phyloP scores from a whole-genome alignment of 2,888 invertebrate genomes.

The Nemotelus pantherinus region DNA sequence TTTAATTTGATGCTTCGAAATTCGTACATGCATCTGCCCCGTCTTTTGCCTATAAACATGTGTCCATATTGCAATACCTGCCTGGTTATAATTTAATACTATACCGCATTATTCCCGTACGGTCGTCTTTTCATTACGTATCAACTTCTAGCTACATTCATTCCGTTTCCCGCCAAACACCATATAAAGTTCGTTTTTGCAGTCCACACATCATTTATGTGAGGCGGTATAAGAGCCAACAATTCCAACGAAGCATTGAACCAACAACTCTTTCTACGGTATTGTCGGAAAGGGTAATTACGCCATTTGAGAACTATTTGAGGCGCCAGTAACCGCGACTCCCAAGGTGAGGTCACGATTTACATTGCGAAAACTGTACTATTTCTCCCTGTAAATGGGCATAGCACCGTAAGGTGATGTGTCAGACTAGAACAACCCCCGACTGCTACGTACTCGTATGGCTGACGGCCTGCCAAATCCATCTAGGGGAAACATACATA shows the following conservation, averaged over 20 bases:
- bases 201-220: conserved; percentile 27
- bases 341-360: conserved; percentile 42
- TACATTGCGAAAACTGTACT: conserved; percentile 1
- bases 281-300: conserved; percentile 42
- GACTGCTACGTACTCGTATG: background rate
- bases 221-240: background rate
- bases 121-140: background rate
- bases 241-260: too few relatives aligned
- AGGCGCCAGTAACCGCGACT: conserved; percentile 39
- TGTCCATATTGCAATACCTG: background rate
- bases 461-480: too few relatives aligned
- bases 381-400: background rate
- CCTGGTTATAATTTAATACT: conserved; percentile 15
- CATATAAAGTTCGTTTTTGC: conserved; percentile 43
- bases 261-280: conserved; percentile 33
- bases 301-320: conserved; percentile 28
- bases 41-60: background rate
- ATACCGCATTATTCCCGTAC: background rate
- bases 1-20: background rate
- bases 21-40: background rate
- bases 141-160: background rate
- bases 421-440: background rate
- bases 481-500: too few relatives aligned
- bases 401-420: too few relatives aligned
- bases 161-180: conserved; percentile 16